phyloP scores from a whole-genome alignment of 64 coral and sea anemone species.

The Astreopora myriophthalma region DNA sequence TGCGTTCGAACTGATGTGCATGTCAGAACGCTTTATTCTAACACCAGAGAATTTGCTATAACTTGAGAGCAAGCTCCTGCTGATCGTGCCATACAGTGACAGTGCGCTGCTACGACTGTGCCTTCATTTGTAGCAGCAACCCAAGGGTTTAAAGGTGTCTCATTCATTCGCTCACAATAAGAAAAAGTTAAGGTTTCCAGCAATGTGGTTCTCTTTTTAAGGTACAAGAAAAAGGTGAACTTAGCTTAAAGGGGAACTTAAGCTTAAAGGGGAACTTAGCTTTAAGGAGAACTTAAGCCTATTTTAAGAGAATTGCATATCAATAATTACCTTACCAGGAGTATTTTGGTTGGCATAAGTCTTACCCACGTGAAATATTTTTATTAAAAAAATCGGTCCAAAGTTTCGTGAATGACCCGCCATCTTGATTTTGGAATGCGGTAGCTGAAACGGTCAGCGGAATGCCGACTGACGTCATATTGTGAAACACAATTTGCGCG shows the following conservation, averaged over 20 bases:
- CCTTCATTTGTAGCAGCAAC: slow-evolving; percentile 1
- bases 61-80: no score
- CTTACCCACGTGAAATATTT: not conserved
- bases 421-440: not conserved
- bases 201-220: no score
- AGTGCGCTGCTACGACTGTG: slow-evolving; percentile 6
- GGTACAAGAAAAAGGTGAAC: no score
- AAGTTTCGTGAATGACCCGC: not conserved
- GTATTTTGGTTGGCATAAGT: not conserved
- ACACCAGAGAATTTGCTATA: no score
- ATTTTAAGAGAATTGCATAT: not conserved
- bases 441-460: not conserved
- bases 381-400: not conserved
- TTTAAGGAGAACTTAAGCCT: not conserved
- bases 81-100: slow-evolving; percentile 28
- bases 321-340: no score
- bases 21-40: no score
- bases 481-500: not conserved
- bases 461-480: not conserved
- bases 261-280: not conserved
- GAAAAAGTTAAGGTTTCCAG: no score
- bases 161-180: no score
- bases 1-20: no score
- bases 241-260: no score
- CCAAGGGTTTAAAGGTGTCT: slow-evolving; percentile 32